Evolutionary conservation across 2,888 invertebrate species (phyloP).

Genomic region (Apeira syringaria): DNA sequence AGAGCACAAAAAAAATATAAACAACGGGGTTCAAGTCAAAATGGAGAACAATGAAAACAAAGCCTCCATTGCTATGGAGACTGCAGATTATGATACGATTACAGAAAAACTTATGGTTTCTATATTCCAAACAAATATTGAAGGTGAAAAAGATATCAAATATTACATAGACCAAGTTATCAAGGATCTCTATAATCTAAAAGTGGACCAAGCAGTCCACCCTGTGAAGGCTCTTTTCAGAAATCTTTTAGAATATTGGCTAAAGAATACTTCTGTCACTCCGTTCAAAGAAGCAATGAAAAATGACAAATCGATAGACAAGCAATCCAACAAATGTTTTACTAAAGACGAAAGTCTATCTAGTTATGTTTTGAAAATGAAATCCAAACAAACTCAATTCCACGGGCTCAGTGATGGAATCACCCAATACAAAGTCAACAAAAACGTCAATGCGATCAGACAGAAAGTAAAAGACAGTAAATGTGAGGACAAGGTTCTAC

Average conservation of each 20-base stretch:
- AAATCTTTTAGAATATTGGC: constrained; percentile 63
- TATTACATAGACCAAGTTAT: constrained; percentile 54
- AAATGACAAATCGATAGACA: constrained; percentile 46
- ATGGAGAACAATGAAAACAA: constrained; percentile 35
- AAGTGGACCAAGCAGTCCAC: constrained; percentile 41
- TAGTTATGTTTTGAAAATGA: constrained; percentile 37
- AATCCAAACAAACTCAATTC: constrained; percentile 56
- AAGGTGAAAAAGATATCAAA: constrained; percentile 34
- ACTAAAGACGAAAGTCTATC: constrained; percentile 58
- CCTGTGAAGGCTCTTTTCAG: constrained; percentile 62
- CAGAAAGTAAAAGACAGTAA: constrained; percentile 14
- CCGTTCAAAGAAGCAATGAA: constrained; percentile 43
- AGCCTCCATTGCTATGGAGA: constrained; percentile 41
- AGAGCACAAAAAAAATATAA: constrained; percentile 22
- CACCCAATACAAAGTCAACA: constrained; percentile 23
- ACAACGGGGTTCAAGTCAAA: constrained; percentile 40
- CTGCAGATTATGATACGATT: constrained; percentile 54
- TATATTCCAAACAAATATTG: constrained; percentile 44
- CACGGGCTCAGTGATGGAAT: constrained; percentile 38
- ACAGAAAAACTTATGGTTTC: constrained; percentile 57
- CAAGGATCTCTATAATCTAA: constrained; percentile 55
- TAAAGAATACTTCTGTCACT: constrained; percentile 48
- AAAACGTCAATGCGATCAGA: constrained; percentile 18
- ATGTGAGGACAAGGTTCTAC: constrained; percentile 7
- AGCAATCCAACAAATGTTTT: constrained; percentile 52